phyloP scores from a whole-genome alignment of 2,113 vertebrate species.

The Rhinolophus ferrumequinum region DNA sequence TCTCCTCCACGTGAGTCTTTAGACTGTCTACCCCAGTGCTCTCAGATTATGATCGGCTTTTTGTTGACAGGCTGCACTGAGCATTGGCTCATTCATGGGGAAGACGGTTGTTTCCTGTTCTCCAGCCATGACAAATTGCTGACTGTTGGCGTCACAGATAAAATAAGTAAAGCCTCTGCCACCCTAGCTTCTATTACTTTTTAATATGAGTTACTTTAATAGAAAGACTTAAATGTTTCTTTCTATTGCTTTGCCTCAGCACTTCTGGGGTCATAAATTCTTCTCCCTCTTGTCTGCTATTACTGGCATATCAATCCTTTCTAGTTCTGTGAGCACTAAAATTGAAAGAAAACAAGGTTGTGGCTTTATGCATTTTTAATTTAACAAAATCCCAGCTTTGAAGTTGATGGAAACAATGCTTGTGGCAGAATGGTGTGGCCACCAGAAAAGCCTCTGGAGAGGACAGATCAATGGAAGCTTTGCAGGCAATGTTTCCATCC shows the following conservation, averaged over 20 bases:
- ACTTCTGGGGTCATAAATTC: slow-evolving; percentile 84
- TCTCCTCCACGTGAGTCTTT: neutral
- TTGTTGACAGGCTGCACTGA: neutral
- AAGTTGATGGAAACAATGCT: slow-evolving; percentile 66
- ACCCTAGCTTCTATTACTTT: slow-evolving; percentile 76
- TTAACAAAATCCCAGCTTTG: slow-evolving; percentile 80
- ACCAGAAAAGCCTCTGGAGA: neutral
- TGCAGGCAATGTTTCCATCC: neutral
- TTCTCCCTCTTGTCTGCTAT: slow-evolving; percentile 76
- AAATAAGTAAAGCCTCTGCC: slow-evolving; percentile 77
- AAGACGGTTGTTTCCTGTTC: slow-evolving; percentile 35
- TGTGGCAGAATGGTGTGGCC: neutral
- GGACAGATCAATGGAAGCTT: neutral
- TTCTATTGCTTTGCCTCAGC: slow-evolving; percentile 79
- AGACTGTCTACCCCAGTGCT: neutral
- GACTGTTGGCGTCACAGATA: slow-evolving; percentile 68
- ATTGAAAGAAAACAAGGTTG: slow-evolving; percentile 86
- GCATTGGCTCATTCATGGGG: neutral
- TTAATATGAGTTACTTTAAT: slow-evolving; percentile 85
- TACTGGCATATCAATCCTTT: slow-evolving; percentile 86
- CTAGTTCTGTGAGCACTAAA: slow-evolving; percentile 85
- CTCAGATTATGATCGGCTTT: neutral
- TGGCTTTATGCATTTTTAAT: slow-evolving; percentile 86
- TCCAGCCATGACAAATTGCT: slow-evolving; percentile 72
- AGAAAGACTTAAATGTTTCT: slow-evolving; percentile 79